phyloP scores from a whole-genome alignment of 2,113 vertebrate species.

The Thomomys bottae region DNA sequence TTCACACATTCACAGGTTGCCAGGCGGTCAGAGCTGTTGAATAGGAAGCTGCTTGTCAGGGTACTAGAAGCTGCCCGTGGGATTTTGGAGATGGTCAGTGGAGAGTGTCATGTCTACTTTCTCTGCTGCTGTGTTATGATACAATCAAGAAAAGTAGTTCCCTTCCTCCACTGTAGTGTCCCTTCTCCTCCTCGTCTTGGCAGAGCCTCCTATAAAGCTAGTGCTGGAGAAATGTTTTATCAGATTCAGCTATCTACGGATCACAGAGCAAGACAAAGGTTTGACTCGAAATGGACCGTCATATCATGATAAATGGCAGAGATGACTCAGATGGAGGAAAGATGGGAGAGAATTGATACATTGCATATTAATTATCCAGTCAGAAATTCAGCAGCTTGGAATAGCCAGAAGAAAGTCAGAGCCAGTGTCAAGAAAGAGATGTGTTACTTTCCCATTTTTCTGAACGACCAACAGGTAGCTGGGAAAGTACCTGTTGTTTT shows the following conservation, averaged over 20 bases:
- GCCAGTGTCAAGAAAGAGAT: background rate
- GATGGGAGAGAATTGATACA: background rate
- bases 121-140: background rate
- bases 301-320: background rate
- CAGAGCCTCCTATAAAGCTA: background rate
- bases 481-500: background rate
- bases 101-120: background rate
- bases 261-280: background rate
- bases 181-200: background rate
- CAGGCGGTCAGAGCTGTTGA: background rate
- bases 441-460: background rate
- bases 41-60: background rate
- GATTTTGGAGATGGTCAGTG: background rate
- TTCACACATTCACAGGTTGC: background rate
- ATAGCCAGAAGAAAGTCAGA: background rate
- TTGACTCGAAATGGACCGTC: background rate
- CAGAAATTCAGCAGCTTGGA: background rate
- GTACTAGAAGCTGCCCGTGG: background rate
- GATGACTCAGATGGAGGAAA: background rate
- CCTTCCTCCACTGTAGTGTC: background rate
- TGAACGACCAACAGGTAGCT: background rate
- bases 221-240: slow-evolving; percentile 13
- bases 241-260: background rate
- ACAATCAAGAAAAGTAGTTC: background rate
- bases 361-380: background rate